Conservation (phyloP, 2,888 invertebrate species). For the Lasioglossum pauxillum region DNA sequence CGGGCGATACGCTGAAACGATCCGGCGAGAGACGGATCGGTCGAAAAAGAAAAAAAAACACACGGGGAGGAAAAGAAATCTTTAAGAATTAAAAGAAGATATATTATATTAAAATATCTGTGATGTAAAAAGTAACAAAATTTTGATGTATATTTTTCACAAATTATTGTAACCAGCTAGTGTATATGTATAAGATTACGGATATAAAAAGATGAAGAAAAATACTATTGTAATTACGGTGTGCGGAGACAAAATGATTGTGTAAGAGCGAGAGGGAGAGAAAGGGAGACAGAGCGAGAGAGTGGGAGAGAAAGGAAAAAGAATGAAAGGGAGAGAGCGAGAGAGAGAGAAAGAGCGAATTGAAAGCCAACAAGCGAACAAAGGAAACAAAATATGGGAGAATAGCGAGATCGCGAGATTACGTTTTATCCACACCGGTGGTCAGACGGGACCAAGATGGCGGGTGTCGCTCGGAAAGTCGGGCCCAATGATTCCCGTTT, state of each 20-base stretch:
- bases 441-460: conserved; percentile 83
- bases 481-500: conserved; percentile 79
- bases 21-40: conserved; percentile 76
- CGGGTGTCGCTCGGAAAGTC: conserved; percentile 80
- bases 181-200: conserved; percentile 84
- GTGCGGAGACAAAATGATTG: conserved; percentile 67
- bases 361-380: conserved; percentile 55
- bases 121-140: conserved; percentile 85
- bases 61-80: conserved; percentile 75
- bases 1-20: conserved; percentile 75
- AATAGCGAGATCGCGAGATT: conserved; percentile 70
- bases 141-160: conserved; percentile 85
- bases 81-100: conserved; percentile 82
- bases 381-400: conserved; percentile 54
- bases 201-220: conserved; percentile 68
- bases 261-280: conserved; percentile 37
- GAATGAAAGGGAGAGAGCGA: not conserved
- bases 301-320: not conserved
- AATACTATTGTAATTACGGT: conserved; percentile 79
- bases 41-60: conserved; percentile 43
- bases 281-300: not conserved
- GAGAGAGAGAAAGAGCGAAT: conserved; percentile 55
- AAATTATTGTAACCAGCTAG: conserved; percentile 84
- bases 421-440: conserved; percentile 79
- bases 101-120: conserved; percentile 85